Evolutionary conservation across 2,888 invertebrate genomes (phyloP).

Genomic region (Latrodectus hesperus): DNA sequence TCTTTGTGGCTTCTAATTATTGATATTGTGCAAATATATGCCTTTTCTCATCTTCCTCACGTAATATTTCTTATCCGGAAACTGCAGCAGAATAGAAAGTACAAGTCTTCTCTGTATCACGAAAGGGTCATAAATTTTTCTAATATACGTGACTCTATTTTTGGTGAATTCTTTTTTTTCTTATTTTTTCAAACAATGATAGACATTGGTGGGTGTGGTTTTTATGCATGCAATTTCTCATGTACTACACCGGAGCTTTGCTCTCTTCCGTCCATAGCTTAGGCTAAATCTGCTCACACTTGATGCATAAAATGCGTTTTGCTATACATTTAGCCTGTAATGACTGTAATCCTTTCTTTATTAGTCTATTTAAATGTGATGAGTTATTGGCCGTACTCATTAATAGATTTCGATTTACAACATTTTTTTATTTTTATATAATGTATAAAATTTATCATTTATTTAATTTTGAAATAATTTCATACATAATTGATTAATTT

Average conservation of each 20-base stretch:
- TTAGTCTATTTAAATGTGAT: no score
- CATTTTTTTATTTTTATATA: no score
- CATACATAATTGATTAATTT: no score
- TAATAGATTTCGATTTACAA: no score
- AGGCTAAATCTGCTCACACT: no score
- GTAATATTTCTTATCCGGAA: conserved; percentile 27
- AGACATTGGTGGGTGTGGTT: conserved; percentile 37
- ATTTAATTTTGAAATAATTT: no score
- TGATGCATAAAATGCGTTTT: no score
- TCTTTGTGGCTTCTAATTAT: no score
- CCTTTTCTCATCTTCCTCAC: neutral
- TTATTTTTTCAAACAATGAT: conserved; percentile 2
- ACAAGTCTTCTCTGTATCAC: conserved; percentile 48
- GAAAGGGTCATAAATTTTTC: conserved; percentile 53
- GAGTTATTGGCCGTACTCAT: no score
- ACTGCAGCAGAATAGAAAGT: conserved; percentile 43
- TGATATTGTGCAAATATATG: neutral
- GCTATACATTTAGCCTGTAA: no score
- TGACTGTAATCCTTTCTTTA: no score
- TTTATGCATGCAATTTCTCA: conserved; percentile 32
- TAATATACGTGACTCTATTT: conserved; percentile 52
- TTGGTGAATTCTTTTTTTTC: conserved; percentile 2
- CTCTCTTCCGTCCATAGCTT: neutral
- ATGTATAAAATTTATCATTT: no score
- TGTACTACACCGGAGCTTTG: neutral